Conservation (phyloP, 1,140 invertebrate species). For the Tetramorium alpestre region DNA sequence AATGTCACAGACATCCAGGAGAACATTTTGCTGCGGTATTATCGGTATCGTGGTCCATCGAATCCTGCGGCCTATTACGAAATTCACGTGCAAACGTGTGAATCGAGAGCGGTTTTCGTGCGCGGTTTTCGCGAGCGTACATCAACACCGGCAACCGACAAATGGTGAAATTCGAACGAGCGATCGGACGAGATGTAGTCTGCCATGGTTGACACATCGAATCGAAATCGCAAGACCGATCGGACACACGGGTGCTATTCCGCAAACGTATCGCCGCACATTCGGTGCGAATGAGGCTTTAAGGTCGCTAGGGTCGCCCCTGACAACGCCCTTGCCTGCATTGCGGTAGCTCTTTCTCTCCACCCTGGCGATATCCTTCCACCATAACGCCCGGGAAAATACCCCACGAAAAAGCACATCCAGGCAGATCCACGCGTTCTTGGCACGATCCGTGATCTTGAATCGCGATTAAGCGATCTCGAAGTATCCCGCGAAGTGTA, state of each 20-base stretch:
- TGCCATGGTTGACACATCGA: not conserved
- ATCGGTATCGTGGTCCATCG: not conserved
- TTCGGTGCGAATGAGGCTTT: slow-evolving; percentile 75
- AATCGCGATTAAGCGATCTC: not conserved
- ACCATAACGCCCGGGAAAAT: slow-evolving; percentile 62
- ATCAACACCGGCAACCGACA: not conserved
- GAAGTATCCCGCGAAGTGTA: not conserved
- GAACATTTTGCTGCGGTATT: not conserved
- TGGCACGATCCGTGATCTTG: not conserved
- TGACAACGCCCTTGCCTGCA: slow-evolving; percentile 85
- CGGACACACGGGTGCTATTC: slow-evolving; percentile 63
- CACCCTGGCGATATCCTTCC: slow-evolving; percentile 62
- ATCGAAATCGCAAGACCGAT: slow-evolving; percentile 55
- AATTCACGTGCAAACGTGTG: slow-evolving; percentile 13
- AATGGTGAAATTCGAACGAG: not conserved
- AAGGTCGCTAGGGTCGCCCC: slow-evolving; percentile 82
- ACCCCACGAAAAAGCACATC: not conserved
- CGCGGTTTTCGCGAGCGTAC: not conserved
- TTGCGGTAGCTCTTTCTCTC: slow-evolving; percentile 76
- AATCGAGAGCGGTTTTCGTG: not conserved
- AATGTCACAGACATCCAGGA: not conserved
- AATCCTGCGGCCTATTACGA: not conserved
- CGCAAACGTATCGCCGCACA: slow-evolving; percentile 49
- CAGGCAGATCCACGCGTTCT: not conserved
- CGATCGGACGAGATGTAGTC: slow-evolving; percentile 3